Evolutionary conservation across 2,888 invertebrate genomes (phyloP).

Genomic region (Leptinotarsa rubiginosa): DNA sequence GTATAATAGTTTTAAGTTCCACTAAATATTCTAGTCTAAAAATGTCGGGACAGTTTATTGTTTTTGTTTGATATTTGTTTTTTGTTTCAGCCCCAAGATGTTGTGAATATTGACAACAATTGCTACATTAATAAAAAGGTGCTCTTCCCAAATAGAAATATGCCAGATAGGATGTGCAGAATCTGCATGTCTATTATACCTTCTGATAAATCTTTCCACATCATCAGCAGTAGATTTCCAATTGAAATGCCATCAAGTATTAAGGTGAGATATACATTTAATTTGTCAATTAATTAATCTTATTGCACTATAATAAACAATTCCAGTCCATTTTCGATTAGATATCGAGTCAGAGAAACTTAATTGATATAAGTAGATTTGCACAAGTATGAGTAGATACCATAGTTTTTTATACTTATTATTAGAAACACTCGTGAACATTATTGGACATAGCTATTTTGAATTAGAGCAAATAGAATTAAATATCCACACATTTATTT

Average conservation of each 20-base stretch:
- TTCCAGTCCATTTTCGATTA: no score
- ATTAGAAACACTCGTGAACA: no score
- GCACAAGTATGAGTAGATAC: no score
- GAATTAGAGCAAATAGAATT: no score
- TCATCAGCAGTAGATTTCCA: conserved; percentile 20
- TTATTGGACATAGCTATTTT: no score
- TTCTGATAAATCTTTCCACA: conserved; percentile 17
- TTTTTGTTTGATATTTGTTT: neutral
- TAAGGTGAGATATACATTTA: conserved; percentile 14
- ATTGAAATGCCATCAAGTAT: conserved; percentile 25
- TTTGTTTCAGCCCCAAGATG: conserved; percentile 3
- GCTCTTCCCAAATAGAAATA: conserved; percentile 8
- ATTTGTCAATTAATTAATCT: no score
- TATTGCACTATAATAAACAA: no score
- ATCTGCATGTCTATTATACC: conserved; percentile 24
- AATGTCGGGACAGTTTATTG: neutral
- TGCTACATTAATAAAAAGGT: neutral
- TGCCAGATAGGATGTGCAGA: conserved; percentile 27
- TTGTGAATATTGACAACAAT: neutral
- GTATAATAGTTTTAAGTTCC: no score
- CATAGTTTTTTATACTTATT: no score
- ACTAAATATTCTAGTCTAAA: neutral
- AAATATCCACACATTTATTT: no score
- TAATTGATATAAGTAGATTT: no score
- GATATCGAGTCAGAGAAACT: no score